phyloP scores from a whole-genome alignment of 2,797 vertebrate genomes.

The Urocyon cinereoargenteus region DNA sequence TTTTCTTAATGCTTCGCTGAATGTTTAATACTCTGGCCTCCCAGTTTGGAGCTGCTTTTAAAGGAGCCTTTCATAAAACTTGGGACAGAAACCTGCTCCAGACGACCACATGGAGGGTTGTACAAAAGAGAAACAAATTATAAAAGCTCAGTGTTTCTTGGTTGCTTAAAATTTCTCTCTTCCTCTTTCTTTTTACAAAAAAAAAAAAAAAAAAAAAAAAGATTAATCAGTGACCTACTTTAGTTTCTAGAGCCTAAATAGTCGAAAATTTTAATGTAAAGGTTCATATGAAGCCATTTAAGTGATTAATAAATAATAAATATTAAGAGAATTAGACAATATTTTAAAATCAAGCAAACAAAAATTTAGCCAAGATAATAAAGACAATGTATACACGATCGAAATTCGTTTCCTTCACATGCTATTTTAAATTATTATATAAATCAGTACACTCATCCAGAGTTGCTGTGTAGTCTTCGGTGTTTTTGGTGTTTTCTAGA shows the following conservation, averaged over 20 bases:
- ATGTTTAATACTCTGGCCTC: slow-evolving; percentile 74
- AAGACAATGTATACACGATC: neutral
- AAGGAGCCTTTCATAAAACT: slow-evolving; percentile 75
- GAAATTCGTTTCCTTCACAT: neutral
- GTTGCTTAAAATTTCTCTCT: slow-evolving; percentile 46
- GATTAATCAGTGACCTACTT: slow-evolving; percentile 16
- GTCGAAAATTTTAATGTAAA: slow-evolving; percentile 6
- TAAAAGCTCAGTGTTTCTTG: slow-evolving; percentile 55
- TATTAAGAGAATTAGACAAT: neutral
- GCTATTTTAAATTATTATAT: neutral
- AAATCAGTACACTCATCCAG: neutral
- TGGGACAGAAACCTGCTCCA: slow-evolving; percentile 64
- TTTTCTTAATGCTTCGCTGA: slow-evolving; percentile 73
- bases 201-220: neutral
- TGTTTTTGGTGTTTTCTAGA: neutral
- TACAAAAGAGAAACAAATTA: slow-evolving; percentile 59
- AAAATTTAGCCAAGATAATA: slow-evolving; percentile 13
- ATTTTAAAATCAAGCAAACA: slow-evolving; percentile 31
- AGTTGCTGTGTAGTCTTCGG: neutral
- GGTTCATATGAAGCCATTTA: neutral
- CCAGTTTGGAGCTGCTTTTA: slow-evolving; percentile 61
- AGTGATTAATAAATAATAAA: neutral
- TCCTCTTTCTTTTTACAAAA: neutral
- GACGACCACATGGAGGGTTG: neutral
- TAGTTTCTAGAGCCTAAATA: neutral